A percentile compares a stretch with the other conserved stretches of the same genome.
Conservation (phyloP, 2,797 vertebrate genomes). For the Amblyopsis hoosieri region DNA sequence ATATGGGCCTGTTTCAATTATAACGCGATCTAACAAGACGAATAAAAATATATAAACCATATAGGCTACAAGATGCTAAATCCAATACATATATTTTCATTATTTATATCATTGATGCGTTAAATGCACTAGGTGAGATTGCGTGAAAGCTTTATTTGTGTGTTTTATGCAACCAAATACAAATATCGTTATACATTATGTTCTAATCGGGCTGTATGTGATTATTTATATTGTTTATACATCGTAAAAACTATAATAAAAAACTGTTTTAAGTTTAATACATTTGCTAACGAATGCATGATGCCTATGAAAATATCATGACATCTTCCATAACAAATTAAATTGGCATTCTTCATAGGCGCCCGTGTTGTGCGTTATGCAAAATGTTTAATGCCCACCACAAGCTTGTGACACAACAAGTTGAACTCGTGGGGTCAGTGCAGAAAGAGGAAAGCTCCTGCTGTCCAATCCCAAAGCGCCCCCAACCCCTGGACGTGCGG, state of each 20-base stretch:
- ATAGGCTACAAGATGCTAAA: too few relatives aligned
- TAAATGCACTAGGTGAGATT: too few relatives aligned
- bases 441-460: conserved; percentile 66
- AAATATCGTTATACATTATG: neutral
- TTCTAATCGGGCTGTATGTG: too few relatives aligned
- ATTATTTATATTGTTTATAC: too few relatives aligned
- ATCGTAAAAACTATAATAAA: too few relatives aligned
- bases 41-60: too few relatives aligned
- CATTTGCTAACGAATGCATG: too few relatives aligned
- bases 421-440: conserved; percentile 72
- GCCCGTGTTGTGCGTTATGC: conserved; percentile 2
- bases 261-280: too few relatives aligned
- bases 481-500: conserved; percentile 76
- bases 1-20: too few relatives aligned
- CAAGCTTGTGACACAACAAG: conserved; percentile 54
- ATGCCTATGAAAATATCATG: neutral
- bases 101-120: too few relatives aligned
- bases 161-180: neutral
- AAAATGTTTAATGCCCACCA: conserved; percentile 22
- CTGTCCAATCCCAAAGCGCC: conserved; percentile 84
- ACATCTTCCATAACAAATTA: neutral
- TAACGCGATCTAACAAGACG: too few relatives aligned
- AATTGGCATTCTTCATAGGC: neutral
- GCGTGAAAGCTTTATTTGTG: neutral
- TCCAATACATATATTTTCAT: too few relatives aligned